Evolutionary conservation across 1,140 invertebrate genomes (phyloP), one percentile per base, ranked within the genome.

Genomic region (Armadillidium nasatum): DNA sequence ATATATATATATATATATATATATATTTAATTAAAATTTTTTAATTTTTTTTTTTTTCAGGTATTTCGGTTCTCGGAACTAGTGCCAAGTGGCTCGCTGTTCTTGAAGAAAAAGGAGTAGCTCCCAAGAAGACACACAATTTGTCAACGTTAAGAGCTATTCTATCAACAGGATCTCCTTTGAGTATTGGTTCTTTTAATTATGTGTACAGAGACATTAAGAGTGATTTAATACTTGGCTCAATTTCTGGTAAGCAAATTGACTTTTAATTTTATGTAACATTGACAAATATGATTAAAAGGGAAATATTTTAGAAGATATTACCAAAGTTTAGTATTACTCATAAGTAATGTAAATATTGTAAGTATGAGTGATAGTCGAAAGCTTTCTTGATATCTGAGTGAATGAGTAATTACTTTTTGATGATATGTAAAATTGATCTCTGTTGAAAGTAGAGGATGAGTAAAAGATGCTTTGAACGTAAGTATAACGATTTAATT

Each of bases 151-250:
- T 89, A 44, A 85, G 86, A 71, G 85, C 85, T 69, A 86, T 89
- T 44, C 82, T 89, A 22, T 88, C 88, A 0, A 89, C 89, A 6
- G 89, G 89, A 6, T 89, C 88, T 33, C 88, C 89, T 1, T 82
- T 90, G 15, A 87, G 86, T 77, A 85, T 87, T 23, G 81, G 85
- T 73, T 85, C 84, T 44, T 90, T 86, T 83, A 86, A 88, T 21
- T 90, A 88, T 83, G 87, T 90, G 4, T 89, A 89, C 81, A 83
- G 82, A 10, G 81, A 87, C 46, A 85, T 90, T n/a, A 88, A 88
- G 76, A 82, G 82, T 44, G 85, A 88, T 79, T 79, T 90, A 4
- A 79, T 88, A 7, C 84, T 90, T 33, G 88, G 86, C 33, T 88
- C 88, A 9, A 88, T 89, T 71, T 86, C 87, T 76, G 87, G 86